Base-by-base conservation (phyloP, 2,113 vertebrate species). In the Galeopterus variegatus region DNA sequence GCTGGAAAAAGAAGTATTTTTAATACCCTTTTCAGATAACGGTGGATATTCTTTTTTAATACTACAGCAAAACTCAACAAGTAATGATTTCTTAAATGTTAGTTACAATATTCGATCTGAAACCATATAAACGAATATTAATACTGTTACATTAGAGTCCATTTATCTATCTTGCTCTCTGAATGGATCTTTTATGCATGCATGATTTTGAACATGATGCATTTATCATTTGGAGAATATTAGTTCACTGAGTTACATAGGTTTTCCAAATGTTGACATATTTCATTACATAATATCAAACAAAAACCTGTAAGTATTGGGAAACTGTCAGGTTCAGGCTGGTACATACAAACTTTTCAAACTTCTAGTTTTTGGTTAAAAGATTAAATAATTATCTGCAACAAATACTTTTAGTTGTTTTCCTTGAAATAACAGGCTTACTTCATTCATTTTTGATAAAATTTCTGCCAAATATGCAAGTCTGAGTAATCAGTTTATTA, bases 151-250 rank as follows among this genome's bases (percentile, higher is more conserved):
- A 4, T 52, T 45, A 70, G 33, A 76, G 21, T 54, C 19, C 31
- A 77, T 69, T 80, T 48, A 67, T 50, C 54, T 50, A 21, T 60
- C 14, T 45, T 70, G 6, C 21, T 54, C 26, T 70, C 50, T n/a
- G n/a, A 73, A 84, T 64, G n/a, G 24, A 48, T 62, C 48, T 76
- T 92, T 67, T 88, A 33, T 28, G 60, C 52, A 48, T 67, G 82
- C 15, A 52, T 81, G n/a, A 82, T 82, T 88, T 94, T 82, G 45
- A 91, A 90, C 33, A 82, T 69, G 1, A 6, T 62, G 8, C 1
- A 18, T 82, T 82, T 67, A 83, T 85, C 19, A 76, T 70, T 56
- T 96, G 45, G 52, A 70, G 69, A 83, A 33, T 83, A 70, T 62
- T 19, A 48, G 8, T 83, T 91, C 28, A 69, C 52, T 3, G 4